These are phyloP conservation scores for Acanthornis magna DNA, from an alignment of 2,797 vertebrate species.

Conservation along the genomic window DNA sequence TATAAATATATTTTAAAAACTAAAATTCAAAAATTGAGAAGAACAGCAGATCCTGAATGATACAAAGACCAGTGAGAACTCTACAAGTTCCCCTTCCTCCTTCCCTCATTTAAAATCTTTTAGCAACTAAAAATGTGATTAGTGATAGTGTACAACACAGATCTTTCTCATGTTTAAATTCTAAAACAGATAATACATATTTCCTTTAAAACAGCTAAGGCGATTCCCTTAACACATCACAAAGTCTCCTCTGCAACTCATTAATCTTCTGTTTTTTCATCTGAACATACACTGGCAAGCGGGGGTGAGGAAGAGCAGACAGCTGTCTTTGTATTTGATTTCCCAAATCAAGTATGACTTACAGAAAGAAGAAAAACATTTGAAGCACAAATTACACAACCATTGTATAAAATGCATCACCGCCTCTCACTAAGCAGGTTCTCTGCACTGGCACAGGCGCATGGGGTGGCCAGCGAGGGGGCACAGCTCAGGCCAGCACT, in stretches of 20 bases:
- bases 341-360: neutral
- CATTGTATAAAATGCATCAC: neutral
- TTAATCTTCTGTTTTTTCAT: neutral
- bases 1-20: neutral
- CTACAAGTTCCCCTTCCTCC: neutral
- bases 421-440: neutral
- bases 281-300: rapidly evolving
- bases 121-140: neutral
- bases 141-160: neutral
- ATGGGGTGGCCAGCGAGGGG: rapidly evolving
- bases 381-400: neutral
- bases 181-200: neutral
- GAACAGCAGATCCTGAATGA: neutral
- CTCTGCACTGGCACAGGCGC: neutral
- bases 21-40: neutral
- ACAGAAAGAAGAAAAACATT: neutral
- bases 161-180: neutral
- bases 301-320: neutral
- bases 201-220: neutral
- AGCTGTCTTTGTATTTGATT: neutral
- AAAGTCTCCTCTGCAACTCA: neutral
- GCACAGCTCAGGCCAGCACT: neutral
- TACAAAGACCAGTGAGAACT: neutral
- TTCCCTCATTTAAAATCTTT: neutral
- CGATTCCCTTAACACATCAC: neutral